Percentiles rank a stretch among this genome's conserved stretches.
These are phyloP conservation scores for Siniperca chuatsi DNA, from an alignment of 2,113 vertebrate species.

Conservation along the genomic window DNA sequence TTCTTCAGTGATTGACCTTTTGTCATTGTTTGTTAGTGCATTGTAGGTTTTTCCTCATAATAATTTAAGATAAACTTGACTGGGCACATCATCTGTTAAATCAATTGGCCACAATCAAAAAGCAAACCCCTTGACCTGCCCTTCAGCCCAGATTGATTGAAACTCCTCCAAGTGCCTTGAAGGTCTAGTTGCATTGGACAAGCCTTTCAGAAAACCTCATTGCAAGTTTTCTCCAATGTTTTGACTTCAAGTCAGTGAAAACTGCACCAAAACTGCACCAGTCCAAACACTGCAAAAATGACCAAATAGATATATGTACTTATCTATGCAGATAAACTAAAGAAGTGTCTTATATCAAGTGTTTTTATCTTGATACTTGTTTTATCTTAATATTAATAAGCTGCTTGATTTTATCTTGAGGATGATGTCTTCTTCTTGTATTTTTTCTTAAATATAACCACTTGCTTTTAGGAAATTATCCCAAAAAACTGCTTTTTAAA, in stretches of 20 bases:
- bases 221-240: background rate
- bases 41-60: background rate
- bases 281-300: background rate
- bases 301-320: background rate
- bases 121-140: background rate
- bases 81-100: conserved; percentile 1
- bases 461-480: background rate
- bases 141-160: background rate
- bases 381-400: background rate
- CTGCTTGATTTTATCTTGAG: conserved; percentile 12
- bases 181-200: conserved; percentile 7
- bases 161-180: background rate
- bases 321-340: background rate
- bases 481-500: background rate
- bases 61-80: conserved; percentile 15
- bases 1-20: background rate
- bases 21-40: background rate
- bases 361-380: background rate
- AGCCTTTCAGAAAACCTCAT: conserved; percentile 2
- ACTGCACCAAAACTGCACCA: background rate
- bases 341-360: background rate
- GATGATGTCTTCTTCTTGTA: background rate
- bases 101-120: background rate
- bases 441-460: background rate
- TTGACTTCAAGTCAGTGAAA: background rate